These are phyloP conservation scores for Diaprepes abbreviatus DNA, from an alignment of 2,888 invertebrate species.

Conservation along the genomic window DNA sequence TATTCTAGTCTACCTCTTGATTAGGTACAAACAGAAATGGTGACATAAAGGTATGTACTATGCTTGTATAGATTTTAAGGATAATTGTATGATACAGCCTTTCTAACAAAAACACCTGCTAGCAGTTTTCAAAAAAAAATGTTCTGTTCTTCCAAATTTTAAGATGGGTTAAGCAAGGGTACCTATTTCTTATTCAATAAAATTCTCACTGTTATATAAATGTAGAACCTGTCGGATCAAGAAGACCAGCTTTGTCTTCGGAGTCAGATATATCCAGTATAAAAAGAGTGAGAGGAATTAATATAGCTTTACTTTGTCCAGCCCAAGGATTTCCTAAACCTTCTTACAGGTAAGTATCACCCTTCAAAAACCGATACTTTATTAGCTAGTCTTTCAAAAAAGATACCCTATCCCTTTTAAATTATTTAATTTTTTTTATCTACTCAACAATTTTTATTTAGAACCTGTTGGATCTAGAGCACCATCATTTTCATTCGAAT, in stretches of 20 bases:
- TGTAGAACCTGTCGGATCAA: slow-evolving; percentile 70
- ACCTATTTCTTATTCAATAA: slow-evolving; percentile 68
- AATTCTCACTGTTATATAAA: not conserved
- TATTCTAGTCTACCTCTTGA: no score
- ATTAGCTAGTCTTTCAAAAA: not conserved
- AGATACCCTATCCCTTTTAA: not conserved
- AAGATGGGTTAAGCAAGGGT: slow-evolving; percentile 3
- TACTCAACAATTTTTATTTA: slow-evolving; percentile 50
- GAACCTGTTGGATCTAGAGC: slow-evolving; percentile 71
- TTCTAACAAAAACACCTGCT: no score
- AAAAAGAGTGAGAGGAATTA: slow-evolving; percentile 59
- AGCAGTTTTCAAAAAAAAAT: no score
- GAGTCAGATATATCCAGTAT: slow-evolving; percentile 63
- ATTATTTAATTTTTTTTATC: not conserved
- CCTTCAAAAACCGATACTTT: not conserved
- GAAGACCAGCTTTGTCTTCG: slow-evolving; percentile 67
- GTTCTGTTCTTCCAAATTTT: slow-evolving; percentile 49
- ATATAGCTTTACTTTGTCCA: slow-evolving; percentile 76
- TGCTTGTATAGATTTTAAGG: no score
- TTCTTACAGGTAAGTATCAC: slow-evolving; percentile 73
- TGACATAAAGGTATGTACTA: no score
- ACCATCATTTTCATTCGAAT: slow-evolving; percentile 67
- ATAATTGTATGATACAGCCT: no score
- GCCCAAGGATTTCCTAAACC: slow-evolving; percentile 81
- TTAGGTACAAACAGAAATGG: no score